A percentile compares a stretch with the other conserved stretches of the same genome.
Conservation (phyloP, 2,888 invertebrate species). For the Pediacus dermestoides region DNA sequence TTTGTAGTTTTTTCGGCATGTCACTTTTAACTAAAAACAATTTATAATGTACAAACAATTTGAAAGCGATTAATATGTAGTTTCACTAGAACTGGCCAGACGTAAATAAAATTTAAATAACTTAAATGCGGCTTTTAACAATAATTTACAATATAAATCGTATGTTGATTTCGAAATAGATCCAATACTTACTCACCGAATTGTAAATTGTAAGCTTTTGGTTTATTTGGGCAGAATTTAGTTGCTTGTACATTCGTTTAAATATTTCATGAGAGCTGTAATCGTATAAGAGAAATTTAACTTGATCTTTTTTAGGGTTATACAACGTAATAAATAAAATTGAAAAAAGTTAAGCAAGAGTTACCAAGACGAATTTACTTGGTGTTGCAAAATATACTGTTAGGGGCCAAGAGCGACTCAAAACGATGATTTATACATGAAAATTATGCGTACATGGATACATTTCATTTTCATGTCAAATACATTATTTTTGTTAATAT, state of each 20-base stretch:
- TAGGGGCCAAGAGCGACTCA: constrained; percentile 19
- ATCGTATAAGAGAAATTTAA: constrained; percentile 6
- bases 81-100: too few species aligned
- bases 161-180: too few species aligned
- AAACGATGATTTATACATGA: constrained; percentile 26
- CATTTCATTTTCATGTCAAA: constrained; percentile 29
- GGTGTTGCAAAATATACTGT: constrained; percentile 17
- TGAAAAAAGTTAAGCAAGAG: constrained; percentile 15
- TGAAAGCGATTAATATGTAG: too few species aligned
- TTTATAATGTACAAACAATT: too few species aligned
- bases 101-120: too few species aligned
- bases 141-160: too few species aligned
- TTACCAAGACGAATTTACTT: constrained; percentile 17
- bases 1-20: too few species aligned
- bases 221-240: constrained; percentile 8
- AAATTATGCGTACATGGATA: constrained; percentile 27
- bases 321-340: constrained; percentile 22
- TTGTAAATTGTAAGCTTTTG: too few species aligned
- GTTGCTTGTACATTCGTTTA: constrained; percentile 5
- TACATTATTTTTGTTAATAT: constrained; percentile 14
- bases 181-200: too few species aligned
- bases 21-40: too few species aligned
- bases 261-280: constrained; percentile 21
- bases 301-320: constrained; percentile 19
- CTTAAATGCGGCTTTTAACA: too few species aligned